phyloP scores from a whole-genome alignment of 2,888 invertebrate species.

The Athalia rosae region DNA sequence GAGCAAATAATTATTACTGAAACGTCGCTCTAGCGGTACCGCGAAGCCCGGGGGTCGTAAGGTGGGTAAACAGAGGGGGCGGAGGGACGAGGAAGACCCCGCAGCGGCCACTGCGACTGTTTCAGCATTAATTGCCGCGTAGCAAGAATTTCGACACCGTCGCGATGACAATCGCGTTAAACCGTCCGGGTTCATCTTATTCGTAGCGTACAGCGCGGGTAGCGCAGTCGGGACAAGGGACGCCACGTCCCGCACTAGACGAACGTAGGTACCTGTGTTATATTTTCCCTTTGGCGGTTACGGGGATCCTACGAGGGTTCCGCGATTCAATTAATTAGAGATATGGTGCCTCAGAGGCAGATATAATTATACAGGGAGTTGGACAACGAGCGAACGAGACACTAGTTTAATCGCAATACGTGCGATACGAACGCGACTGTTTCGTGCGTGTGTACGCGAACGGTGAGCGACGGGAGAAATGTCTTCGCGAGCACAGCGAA shows the following conservation, averaged over 20 bases:
- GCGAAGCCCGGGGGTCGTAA: not conserved
- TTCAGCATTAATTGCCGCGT: conserved; percentile 16
- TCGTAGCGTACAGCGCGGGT: not conserved
- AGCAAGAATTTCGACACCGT: conserved; percentile 23
- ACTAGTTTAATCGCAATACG: not conserved
- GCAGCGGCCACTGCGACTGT: not conserved
- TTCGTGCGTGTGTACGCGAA: no score
- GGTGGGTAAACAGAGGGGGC: no score
- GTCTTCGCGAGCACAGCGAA: not conserved
- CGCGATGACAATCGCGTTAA: conserved; percentile 21
- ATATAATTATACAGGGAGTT: conserved; percentile 19
- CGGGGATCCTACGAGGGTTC: conserved; percentile 16
- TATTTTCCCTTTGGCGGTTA: conserved; percentile 28
- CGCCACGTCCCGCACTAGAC: no score
- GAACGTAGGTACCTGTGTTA: not conserved
- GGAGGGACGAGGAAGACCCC: not conserved
- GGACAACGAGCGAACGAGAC: conserved; percentile 1
- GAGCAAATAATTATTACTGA: no score
- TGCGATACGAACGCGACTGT: not conserved
- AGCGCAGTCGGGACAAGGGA: not conserved
- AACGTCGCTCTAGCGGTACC: no score
- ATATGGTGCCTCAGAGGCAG: conserved; percentile 20
- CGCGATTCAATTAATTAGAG: conserved; percentile 36
- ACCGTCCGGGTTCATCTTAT: conserved; percentile 13
- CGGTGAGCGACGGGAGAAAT: no score